Percentiles rank a stretch among this genome's conserved stretches.
Evolutionary conservation across 1,140 invertebrate genomes (phyloP).

Genomic region (Danaus plexippus): DNA sequence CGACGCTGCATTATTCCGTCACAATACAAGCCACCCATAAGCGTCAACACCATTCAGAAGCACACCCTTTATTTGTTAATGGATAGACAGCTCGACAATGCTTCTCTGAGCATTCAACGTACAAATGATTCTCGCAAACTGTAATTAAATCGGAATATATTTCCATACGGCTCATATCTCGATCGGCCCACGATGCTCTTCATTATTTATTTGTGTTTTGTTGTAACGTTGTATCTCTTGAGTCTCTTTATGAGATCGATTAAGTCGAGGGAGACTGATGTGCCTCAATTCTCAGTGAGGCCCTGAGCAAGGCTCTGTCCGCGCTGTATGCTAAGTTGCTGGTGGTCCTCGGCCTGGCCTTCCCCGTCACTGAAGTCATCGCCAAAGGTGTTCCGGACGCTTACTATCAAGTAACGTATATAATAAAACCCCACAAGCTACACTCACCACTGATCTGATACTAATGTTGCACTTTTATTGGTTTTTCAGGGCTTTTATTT

Average conservation of each 20-base stretch:
- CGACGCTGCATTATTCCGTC: slow-evolving; percentile 28
- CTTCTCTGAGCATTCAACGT: slow-evolving; percentile 29
- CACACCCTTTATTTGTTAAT: slow-evolving; percentile 47
- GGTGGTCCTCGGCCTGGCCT: slow-evolving; percentile 83
- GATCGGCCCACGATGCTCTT: background rate
- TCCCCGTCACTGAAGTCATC: slow-evolving; percentile 80
- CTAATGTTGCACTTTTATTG: slow-evolving; percentile 3
- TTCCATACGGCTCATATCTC: slow-evolving; percentile 12
- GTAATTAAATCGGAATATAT: slow-evolving; percentile 35
- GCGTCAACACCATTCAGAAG: slow-evolving; percentile 48
- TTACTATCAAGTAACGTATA: slow-evolving; percentile 75
- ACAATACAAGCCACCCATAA: slow-evolving; percentile 36
- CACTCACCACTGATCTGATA: background rate
- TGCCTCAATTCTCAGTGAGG: slow-evolving; percentile 59
- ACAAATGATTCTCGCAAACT: slow-evolving; percentile 23
- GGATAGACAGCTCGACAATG: slow-evolving; percentile 42
- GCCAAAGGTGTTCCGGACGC: slow-evolving; percentile 76
- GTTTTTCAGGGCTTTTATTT: slow-evolving; percentile 85
- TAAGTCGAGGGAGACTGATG: background rate
- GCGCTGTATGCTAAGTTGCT: slow-evolving; percentile 85
- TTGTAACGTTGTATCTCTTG: background rate
- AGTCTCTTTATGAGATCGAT: slow-evolving; percentile 1
- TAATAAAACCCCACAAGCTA: background rate
- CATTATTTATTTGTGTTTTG: slow-evolving; percentile 1
- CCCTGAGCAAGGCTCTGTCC: slow-evolving; percentile 75